A percentile compares a stretch with the other conserved stretches of the same genome.
Evolutionary conservation across 2,797 vertebrate species (phyloP).

Genomic region (Scomberomorus guttatus): DNA sequence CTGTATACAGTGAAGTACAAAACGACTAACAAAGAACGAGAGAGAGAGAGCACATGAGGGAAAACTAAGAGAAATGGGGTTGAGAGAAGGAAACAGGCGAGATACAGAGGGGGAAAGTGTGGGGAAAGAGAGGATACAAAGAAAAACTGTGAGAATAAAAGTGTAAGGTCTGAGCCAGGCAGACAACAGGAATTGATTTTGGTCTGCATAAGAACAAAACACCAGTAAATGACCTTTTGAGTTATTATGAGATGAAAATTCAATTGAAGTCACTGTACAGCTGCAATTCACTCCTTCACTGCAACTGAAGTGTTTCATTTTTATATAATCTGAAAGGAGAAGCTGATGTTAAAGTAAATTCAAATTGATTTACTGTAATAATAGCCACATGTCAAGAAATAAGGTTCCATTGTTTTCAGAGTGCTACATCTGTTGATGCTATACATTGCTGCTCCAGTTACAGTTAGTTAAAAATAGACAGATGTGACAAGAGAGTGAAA

Average conservation of each 20-base stretch:
- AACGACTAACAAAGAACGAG: conserved; percentile 4
- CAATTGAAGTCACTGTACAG: not conserved
- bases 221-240: conserved; percentile 47
- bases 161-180: conserved; percentile 7
- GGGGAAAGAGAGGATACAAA: not conserved
- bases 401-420: not conserved
- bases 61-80: conserved; percentile 22
- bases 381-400: not conserved
- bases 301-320: conserved; percentile 18
- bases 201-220: conserved; percentile 46
- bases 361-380: not conserved
- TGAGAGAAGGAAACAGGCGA: conserved; percentile 15
- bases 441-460: not conserved
- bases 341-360: conserved; percentile 3
- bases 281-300: not conserved
- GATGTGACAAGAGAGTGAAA: conserved; percentile 24
- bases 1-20: conserved; percentile 25
- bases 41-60: not conserved
- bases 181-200: conserved; percentile 58
- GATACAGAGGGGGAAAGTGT: not conserved
- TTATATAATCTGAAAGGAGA: not conserved
- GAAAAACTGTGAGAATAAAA: not conserved
- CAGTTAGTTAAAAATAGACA: conserved; percentile 44
- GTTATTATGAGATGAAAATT: conserved; percentile 30
- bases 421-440: not conserved